phyloP scores from a whole-genome alignment of 2,888 invertebrate genomes.

The Callinectes sapidus region DNA sequence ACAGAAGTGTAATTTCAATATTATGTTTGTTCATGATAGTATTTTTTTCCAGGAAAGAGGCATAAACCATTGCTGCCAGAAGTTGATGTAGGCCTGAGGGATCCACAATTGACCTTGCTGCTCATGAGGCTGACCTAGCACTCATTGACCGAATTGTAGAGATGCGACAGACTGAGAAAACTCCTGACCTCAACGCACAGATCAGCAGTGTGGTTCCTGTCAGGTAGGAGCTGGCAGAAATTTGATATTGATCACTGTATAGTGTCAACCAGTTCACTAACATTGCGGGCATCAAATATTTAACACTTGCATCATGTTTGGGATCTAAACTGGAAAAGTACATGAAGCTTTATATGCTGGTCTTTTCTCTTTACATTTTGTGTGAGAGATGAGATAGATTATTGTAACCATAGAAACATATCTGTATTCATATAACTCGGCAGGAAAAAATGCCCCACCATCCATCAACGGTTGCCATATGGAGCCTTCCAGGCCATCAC shows the following conservation, averaged over 20 bases:
- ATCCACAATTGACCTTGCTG: constrained; percentile 23
- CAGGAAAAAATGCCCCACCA: not conserved
- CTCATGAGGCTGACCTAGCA: constrained; percentile 62
- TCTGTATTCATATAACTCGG: not conserved
- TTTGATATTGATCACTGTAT: too few species aligned
- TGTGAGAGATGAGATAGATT: not conserved
- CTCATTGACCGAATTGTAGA: constrained; percentile 65
- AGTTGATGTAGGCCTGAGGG: not conserved
- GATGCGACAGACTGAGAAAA: constrained; percentile 39
- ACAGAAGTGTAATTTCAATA: not conserved
- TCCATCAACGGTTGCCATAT: constrained; percentile 62
- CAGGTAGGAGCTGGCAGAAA: not conserved
- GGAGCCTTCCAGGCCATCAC: constrained; percentile 70
- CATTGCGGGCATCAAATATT: too few species aligned
- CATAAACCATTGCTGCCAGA: constrained; percentile 52
- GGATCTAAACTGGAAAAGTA: too few species aligned
- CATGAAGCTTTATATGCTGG: not conserved
- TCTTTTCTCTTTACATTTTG: not conserved
- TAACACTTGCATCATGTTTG: too few species aligned
- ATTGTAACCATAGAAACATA: not conserved
- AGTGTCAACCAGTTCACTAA: too few species aligned
- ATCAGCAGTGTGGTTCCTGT: not conserved
- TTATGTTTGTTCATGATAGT: not conserved
- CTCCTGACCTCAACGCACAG: not conserved
- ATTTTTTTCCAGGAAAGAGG: constrained; percentile 50